phyloP scores from a whole-genome alignment of 2,888 invertebrate genomes.

The Dynastes maya region DNA sequence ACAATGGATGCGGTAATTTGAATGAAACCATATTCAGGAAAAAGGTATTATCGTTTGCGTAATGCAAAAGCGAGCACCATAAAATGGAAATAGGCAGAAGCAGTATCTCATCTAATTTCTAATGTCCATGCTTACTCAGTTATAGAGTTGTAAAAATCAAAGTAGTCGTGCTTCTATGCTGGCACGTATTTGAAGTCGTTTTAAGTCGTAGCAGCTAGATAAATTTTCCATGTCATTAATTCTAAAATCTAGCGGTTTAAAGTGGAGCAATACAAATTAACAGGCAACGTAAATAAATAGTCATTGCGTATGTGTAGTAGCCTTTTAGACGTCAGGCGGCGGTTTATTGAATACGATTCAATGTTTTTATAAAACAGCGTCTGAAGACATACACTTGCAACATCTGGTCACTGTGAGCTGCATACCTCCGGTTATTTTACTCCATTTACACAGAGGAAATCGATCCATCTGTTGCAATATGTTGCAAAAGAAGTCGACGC shows the following conservation, averaged over 20 bases:
- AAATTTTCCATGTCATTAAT: conserved; percentile 10
- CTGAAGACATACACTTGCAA: conserved; percentile 13
- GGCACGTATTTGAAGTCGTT: too few relatives aligned
- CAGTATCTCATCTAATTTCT: too few relatives aligned
- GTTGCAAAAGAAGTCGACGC: not conserved
- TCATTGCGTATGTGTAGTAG: too few relatives aligned
- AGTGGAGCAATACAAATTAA: conserved; percentile 14
- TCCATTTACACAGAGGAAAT: conserved; percentile 14
- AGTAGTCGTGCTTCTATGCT: not conserved
- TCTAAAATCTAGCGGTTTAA: not conserved
- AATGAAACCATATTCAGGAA: not conserved
- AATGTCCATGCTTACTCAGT: too few relatives aligned
- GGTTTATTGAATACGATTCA: not conserved
- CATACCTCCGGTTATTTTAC: conserved; percentile 4
- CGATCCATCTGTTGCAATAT: conserved; percentile 17
- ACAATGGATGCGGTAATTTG: not conserved
- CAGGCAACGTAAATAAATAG: conserved; percentile 14
- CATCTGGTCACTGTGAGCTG: conserved; percentile 15
- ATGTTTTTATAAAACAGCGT: not conserved
- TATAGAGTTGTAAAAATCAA: too few relatives aligned
- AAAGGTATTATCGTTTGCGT: not conserved
- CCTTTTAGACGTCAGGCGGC: not conserved
- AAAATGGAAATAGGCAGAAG: too few relatives aligned
- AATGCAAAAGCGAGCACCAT: not conserved
- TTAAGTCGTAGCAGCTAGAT: not conserved